Evolutionary conservation across 64 coral and sea anemone genomes (phyloP).

Genomic region (Anthopleura sola): DNA sequence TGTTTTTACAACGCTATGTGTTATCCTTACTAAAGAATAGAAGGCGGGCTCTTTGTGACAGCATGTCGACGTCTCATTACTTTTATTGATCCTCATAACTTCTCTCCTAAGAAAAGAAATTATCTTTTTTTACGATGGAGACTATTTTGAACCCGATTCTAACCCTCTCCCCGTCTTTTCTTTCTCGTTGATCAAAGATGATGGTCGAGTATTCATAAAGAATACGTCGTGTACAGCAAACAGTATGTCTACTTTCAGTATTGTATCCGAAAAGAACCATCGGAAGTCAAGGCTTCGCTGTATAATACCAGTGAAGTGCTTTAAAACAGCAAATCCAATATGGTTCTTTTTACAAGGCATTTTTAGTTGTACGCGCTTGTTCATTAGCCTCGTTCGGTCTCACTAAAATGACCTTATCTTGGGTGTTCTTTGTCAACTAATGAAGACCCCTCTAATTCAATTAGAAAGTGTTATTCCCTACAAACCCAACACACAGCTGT

Average conservation of each 20-base stretch:
- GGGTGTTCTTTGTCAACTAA: constrained; percentile 14
- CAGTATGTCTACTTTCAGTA: not conserved
- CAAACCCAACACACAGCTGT: not conserved
- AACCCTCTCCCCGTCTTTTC: not conserved
- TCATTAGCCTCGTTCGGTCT: not conserved
- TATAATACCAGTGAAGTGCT: constrained; percentile 31
- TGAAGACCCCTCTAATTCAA: not conserved
- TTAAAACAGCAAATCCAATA: constrained; percentile 27
- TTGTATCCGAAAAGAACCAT: constrained; percentile 16
- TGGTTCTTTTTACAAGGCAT: constrained; percentile 8
- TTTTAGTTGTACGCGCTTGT: not conserved
- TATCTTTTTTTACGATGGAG: not conserved
- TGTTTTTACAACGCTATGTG: constrained; percentile 28
- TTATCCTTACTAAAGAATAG: constrained; percentile 18
- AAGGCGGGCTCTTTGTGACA: constrained; percentile 18
- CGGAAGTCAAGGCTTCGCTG: constrained; percentile 15
- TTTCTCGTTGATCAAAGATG: not conserved
- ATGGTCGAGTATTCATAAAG: not conserved
- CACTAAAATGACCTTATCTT: constrained; percentile 2
- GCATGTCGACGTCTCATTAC: constrained; percentile 10
- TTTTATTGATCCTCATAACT: constrained; percentile 14
- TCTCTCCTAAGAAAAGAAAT: not conserved
- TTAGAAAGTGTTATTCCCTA: not conserved
- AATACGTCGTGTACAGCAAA: constrained; percentile 1
- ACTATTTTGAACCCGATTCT: not conserved